Evolutionary conservation across 2,113 vertebrate genomes (phyloP).

Genomic region (Myanophis thanlyinensis): DNA sequence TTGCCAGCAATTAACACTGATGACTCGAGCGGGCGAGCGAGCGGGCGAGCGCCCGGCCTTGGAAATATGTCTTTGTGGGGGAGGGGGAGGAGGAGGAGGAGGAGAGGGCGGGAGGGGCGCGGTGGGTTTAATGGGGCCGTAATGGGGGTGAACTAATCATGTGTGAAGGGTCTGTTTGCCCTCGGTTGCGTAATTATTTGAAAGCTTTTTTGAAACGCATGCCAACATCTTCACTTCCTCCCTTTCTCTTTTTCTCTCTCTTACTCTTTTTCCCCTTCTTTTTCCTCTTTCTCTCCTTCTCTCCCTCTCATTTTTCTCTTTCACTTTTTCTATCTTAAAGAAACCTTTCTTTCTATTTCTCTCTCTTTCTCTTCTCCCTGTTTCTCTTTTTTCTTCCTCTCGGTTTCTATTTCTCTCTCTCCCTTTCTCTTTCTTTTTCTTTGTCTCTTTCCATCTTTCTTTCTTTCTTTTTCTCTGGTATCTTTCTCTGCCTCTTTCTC

Average conservation of each 20-base stretch:
- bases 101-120: conserved; percentile 54
- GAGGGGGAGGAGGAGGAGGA: conserved; percentile 7
- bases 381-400: too few relatives aligned
- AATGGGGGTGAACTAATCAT: conserved; percentile 72
- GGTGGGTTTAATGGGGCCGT: conserved; percentile 69
- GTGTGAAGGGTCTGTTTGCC: conserved; percentile 72
- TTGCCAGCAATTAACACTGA: conserved; percentile 75
- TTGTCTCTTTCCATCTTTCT: neutral
- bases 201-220: conserved; percentile 68
- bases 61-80: conserved; percentile 35
- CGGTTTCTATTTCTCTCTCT: too few relatives aligned
- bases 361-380: fast-evolving
- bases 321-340: too few relatives aligned
- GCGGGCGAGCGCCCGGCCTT: conserved; percentile 54
- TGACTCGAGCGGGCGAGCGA: conserved; percentile 50
- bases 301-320: neutral
- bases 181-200: conserved; percentile 69
- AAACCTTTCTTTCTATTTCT: fast-evolving
- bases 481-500: neutral
- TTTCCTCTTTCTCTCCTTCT: too few relatives aligned
- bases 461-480: neutral
- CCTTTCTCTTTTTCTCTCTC: neutral
- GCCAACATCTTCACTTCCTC: conserved; percentile 37
- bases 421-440: too few relatives aligned
- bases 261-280: fast-evolving